Conservation (phyloP, 2,888 invertebrate genomes). For the Hirtodrosophila histrioides region DNA sequence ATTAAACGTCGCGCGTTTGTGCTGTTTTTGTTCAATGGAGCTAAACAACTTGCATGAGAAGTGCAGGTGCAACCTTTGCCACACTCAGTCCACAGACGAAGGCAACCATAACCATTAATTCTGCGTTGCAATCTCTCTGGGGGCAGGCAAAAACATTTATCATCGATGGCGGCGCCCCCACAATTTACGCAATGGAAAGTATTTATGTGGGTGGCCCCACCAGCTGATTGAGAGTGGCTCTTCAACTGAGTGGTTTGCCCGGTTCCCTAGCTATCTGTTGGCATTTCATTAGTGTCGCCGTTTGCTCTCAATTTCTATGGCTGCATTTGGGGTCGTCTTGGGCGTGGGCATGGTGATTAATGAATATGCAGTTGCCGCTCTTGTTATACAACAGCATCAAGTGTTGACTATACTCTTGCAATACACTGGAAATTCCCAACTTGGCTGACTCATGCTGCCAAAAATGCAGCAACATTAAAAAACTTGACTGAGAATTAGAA, state of each 20-base stretch:
- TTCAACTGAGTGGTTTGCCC: constrained; percentile 3
- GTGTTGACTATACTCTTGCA: constrained; percentile 27
- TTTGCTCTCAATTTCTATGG: constrained; percentile 52
- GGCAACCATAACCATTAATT: constrained; percentile 55
- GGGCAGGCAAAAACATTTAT: constrained; percentile 60
- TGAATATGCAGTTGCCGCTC: constrained; percentile 41
- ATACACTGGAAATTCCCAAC: not conserved
- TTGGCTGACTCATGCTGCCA: constrained; percentile 47
- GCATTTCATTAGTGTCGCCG: constrained; percentile 34
- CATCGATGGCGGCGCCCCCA: constrained; percentile 53
- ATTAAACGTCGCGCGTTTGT: constrained; percentile 44
- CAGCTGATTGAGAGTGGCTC: constrained; percentile 24
- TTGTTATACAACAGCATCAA: constrained; percentile 41
- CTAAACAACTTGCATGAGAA: no score
- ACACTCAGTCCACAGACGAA: constrained; percentile 9
- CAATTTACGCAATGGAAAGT: constrained; percentile 70
- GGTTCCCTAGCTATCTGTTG: constrained; percentile 30
- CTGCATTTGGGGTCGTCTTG: constrained; percentile 25
- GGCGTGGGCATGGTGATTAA: constrained; percentile 64
- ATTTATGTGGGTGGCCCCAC: constrained; percentile 54
- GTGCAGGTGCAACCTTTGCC: constrained; percentile 27
- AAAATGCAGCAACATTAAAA: constrained; percentile 35
- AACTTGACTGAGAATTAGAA: constrained; percentile 29
- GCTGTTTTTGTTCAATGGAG: constrained; percentile 12
- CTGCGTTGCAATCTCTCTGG: constrained; percentile 58